phyloP scores from a whole-genome alignment of 2,113 vertebrate genomes.

The Anhinga rufa region DNA sequence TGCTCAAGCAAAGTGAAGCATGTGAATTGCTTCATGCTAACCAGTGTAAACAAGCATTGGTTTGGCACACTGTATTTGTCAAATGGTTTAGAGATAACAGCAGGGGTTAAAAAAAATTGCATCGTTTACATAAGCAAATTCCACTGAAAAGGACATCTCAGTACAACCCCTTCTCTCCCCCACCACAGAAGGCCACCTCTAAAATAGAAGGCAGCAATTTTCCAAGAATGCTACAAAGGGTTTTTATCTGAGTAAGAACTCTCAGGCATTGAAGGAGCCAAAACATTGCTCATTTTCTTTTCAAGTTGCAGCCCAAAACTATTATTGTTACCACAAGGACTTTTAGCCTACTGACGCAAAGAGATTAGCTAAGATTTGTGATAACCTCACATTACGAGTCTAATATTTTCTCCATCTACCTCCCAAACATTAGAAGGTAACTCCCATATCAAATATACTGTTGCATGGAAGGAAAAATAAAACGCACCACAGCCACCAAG shows the following conservation, averaged over 20 bases:
- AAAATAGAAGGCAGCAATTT: background rate
- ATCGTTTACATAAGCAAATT: constrained; percentile 16
- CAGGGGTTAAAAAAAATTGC: background rate
- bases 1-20: background rate
- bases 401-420: background rate
- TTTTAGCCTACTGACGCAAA: background rate
- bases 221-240: background rate
- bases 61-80: background rate
- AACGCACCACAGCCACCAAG: background rate
- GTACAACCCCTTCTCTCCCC: background rate
- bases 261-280: background rate
- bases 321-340: background rate
- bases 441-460: background rate
- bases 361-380: background rate
- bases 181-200: background rate
- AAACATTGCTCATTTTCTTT: constrained; percentile 20
- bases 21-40: background rate
- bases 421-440: background rate
- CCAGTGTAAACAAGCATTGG: background rate
- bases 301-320: background rate
- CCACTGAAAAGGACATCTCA: background rate
- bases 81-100: constrained; percentile 24
- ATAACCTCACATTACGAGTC: background rate
- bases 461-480: background rate
- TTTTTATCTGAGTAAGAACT: constrained; percentile 18